A percentile compares a stretch with the other conserved stretches of the same genome.
These are phyloP conservation scores for Fratercula arctica DNA, from an alignment of 2,797 vertebrate species.

Conservation along the genomic window DNA sequence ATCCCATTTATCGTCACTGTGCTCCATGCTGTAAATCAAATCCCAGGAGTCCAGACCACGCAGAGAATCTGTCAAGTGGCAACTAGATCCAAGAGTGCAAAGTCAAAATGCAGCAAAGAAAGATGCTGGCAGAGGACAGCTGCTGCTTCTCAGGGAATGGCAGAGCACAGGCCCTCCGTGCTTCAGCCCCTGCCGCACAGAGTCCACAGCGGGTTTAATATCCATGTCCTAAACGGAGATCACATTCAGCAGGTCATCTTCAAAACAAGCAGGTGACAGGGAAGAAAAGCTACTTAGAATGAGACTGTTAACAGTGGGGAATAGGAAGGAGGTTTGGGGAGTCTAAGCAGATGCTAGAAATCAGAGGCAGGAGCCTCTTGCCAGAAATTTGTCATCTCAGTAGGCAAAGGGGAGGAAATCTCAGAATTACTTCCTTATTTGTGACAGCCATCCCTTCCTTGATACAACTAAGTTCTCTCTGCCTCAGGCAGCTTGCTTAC, in stretches of 20 bases:
- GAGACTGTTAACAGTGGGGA: background rate
- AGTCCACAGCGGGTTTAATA: background rate
- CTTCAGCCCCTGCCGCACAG: background rate
- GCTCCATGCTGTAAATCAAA: background rate
- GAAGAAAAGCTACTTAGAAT: background rate
- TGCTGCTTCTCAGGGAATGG: background rate
- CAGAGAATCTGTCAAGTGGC: background rate
- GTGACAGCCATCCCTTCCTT: background rate
- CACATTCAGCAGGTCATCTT: background rate
- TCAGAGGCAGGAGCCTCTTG: background rate
- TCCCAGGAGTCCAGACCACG: background rate
- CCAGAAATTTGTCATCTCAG: background rate
- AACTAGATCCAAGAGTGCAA: background rate
- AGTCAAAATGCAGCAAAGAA: background rate
- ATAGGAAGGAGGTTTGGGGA: background rate
- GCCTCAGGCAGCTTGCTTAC: background rate
- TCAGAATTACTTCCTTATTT: background rate
- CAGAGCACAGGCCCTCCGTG: background rate
- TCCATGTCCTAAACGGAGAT: background rate
- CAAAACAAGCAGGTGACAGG: background rate
- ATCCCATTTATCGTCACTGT: background rate
- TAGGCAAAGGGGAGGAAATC: background rate
- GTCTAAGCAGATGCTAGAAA: background rate
- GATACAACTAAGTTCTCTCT: background rate
- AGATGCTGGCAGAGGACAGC: background rate